phyloP scores from a whole-genome alignment of 2,888 invertebrate species.

The Teinopalpus imperialis region DNA sequence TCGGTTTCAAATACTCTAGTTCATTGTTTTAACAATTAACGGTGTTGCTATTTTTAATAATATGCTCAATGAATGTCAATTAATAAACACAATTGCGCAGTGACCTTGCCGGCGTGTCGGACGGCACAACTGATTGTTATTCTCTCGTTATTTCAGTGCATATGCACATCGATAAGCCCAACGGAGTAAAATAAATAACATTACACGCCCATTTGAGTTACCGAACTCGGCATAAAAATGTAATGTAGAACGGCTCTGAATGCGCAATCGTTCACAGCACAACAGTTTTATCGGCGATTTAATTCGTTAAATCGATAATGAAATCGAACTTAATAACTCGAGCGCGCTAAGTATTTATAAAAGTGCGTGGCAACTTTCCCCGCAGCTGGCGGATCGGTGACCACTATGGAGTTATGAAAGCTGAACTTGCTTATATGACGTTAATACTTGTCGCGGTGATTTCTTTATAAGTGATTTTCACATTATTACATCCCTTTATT shows the following conservation, averaged over 20 bases:
- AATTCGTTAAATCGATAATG: conserved; percentile 30
- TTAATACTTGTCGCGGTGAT: conserved; percentile 46
- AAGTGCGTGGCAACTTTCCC: conserved; percentile 71
- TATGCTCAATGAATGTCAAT: conserved; percentile 49
- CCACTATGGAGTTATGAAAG: conserved; percentile 75
- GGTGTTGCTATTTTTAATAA: conserved; percentile 41
- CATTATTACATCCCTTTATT: conserved; percentile 10
- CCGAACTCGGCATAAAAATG: not conserved
- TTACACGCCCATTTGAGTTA: conserved; percentile 1
- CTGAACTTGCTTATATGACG: conserved; percentile 64
- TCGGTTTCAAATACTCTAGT: no score
- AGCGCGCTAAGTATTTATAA: conserved; percentile 49
- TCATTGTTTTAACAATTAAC: conserved; percentile 36
- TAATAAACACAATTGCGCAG: conserved; percentile 51
- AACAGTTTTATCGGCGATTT: conserved; percentile 3
- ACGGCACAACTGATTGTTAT: conserved; percentile 47
- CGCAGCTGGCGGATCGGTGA: conserved; percentile 51
- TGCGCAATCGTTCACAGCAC: conserved; percentile 6
- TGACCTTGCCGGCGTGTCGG: conserved; percentile 53
- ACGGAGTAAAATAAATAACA: conserved; percentile 9
- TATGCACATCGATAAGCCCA: conserved; percentile 10
- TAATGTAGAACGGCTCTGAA: conserved; percentile 3
- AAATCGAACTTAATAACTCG: conserved; percentile 44
- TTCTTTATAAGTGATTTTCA: conserved; percentile 32
- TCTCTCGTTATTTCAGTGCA: conserved; percentile 39